Base-by-base conservation (phyloP, 1,140 invertebrate genomes). In the Neomicropteryx cornuta region DNA sequence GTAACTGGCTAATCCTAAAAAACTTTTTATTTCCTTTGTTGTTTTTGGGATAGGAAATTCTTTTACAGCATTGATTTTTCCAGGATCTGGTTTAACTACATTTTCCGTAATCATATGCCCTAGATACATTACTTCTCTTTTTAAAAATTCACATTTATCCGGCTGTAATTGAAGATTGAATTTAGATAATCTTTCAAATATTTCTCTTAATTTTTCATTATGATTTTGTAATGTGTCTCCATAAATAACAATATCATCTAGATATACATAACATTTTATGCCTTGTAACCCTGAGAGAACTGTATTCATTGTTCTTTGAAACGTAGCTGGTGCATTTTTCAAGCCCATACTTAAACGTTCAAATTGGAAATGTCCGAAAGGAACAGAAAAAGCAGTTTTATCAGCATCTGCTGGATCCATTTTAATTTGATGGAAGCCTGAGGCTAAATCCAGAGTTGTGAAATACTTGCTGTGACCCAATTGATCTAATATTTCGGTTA, bases 401-500 rank as follows among this genome's bases (percentile, higher is more conserved):
- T 13, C 34, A 27, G 31, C 45, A 30, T 51, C 48, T 23, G 42
- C 8, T 18, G 31, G n/a, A 23, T 40, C n/a, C 38, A 58, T 48
- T 39, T 48, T 8, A 27, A 59, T 51, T 40, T 54, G 57, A 36
- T 60, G 52, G 36, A 65, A 72, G 1, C 63, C 70, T 16, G 49
- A 56, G 0, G 50, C 49, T 10, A 72, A 37, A 49, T 77, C 72
- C 2, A 75, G 39, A 1, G 58, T 59, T 2, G 56, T 50, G 43
- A 73, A 75, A 43, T 60, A 68, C 32, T 50, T 54, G 23, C 53
- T 49, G 13, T 58, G 58, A 3, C 56, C 56, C n/a, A 75, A 35
- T 21, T 56, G 51, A 43, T 73, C 60, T 34, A 66, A 36, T 17
- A 60, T 61, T 13, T 72, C 66, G 3, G 57, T 51, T 10, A 75